Conservation (phyloP, 2,888 invertebrate species). For the Rugalucina vietnamica region DNA sequence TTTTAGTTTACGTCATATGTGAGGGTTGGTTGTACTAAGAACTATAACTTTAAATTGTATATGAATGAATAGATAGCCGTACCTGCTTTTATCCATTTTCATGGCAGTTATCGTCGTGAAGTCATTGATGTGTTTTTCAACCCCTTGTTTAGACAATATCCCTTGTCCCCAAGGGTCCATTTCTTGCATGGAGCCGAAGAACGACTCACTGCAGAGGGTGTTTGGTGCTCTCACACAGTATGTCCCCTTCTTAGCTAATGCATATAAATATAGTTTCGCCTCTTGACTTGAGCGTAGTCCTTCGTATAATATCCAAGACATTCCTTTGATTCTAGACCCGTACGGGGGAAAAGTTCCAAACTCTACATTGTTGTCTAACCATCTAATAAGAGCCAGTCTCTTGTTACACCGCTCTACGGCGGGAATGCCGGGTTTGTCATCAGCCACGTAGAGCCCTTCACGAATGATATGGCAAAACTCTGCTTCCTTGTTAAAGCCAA, state of each 20-base stretch:
- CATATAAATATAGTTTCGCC: slow-evolving; percentile 33
- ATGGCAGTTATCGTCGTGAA: slow-evolving; percentile 42
- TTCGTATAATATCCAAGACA: slow-evolving; percentile 27
- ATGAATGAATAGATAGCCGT: too few species aligned
- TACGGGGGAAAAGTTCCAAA: slow-evolving; percentile 35
- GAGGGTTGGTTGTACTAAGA: too few species aligned
- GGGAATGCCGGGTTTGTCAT: slow-evolving; percentile 18
- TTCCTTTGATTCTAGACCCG: slow-evolving; percentile 23
- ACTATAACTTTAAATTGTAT: too few species aligned
- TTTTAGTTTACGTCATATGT: too few species aligned
- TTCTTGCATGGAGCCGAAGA: slow-evolving; percentile 45
- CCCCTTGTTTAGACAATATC: slow-evolving; percentile 19
- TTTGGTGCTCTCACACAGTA: slow-evolving; percentile 45
- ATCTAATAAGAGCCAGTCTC: not conserved
- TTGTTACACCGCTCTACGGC: slow-evolving; percentile 9
- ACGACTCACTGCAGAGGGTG: slow-evolving; percentile 37
- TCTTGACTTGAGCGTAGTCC: slow-evolving; percentile 20
- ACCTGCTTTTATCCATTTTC: slow-evolving; percentile 35
- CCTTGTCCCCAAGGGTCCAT: slow-evolving; percentile 55
- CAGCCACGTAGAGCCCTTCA: slow-evolving; percentile 21
- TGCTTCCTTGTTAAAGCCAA: slow-evolving; percentile 16
- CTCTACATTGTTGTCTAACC: slow-evolving; percentile 12
- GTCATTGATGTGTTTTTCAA: slow-evolving; percentile 43
- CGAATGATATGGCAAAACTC: slow-evolving; percentile 12
- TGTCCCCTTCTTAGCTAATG: slow-evolving; percentile 37